Conservation (phyloP, 2,888 invertebrate genomes). For the Acleris emargana region DNA sequence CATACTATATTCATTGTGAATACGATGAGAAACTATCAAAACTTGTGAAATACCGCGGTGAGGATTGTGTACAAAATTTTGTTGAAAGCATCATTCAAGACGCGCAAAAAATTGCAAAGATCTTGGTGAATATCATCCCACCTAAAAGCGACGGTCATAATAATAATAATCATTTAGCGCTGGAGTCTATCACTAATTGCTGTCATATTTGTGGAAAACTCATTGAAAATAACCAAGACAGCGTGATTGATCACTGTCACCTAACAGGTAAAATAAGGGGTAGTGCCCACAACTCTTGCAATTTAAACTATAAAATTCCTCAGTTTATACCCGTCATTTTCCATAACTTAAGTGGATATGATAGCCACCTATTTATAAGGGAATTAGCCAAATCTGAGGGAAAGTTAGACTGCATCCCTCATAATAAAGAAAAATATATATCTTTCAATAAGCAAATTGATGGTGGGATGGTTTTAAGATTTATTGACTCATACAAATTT, state of each 20-base stretch:
- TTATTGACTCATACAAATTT: conserved; percentile 14
- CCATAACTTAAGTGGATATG: conserved; percentile 39
- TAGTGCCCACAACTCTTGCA: conserved; percentile 43
- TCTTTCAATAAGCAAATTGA: conserved; percentile 47
- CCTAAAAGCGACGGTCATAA: not conserved
- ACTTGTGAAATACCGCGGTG: conserved; percentile 44
- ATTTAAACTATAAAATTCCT: conserved; percentile 40
- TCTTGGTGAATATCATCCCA: not conserved
- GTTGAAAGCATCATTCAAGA: conserved; percentile 34
- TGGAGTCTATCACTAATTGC: not conserved
- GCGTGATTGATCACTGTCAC: conserved; percentile 39
- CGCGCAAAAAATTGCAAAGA: not conserved
- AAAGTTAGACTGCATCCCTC: conserved; percentile 43
- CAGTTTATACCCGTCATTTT: conserved; percentile 38
- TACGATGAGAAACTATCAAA: conserved; percentile 44
- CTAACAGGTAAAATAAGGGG: conserved; percentile 45
- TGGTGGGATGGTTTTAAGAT: not conserved
- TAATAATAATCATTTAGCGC: not conserved
- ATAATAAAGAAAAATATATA: conserved; percentile 50
- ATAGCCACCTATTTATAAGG: conserved; percentile 47
- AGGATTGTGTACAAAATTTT: conserved; percentile 43
- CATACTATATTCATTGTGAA: conserved; percentile 47
- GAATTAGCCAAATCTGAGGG: conserved; percentile 43
- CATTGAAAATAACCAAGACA: conserved; percentile 36
- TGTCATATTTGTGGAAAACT: conserved; percentile 40